Percentiles rank a stretch among this genome's conserved stretches.
These are phyloP conservation scores for Toxonevra muliebris DNA, from an alignment of 2,888 invertebrate genomes.

Conservation along the genomic window DNA sequence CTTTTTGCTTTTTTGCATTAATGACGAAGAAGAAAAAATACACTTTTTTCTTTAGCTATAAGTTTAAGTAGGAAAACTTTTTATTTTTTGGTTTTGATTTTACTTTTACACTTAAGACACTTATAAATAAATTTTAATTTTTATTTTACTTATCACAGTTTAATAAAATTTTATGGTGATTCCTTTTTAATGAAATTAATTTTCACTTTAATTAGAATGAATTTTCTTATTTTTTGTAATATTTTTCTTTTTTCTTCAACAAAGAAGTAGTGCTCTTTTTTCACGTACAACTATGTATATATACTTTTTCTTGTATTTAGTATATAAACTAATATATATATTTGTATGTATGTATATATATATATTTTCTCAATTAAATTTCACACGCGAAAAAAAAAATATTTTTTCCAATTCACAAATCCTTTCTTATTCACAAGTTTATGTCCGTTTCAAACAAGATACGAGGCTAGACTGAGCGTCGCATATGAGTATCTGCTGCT, in stretches of 20 bases:
- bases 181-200: too few relatives aligned
- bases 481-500: constrained; percentile 24
- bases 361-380: background rate
- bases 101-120: too few relatives aligned
- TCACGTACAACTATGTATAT: constrained; percentile 2
- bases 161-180: too few relatives aligned
- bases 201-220: too few relatives aligned
- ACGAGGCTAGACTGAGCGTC: constrained; percentile 41
- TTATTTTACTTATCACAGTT: too few relatives aligned
- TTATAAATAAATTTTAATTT: too few relatives aligned
- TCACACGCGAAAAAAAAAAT: constrained; percentile 31
- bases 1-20: constrained; percentile 32
- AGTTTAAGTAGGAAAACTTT: too few relatives aligned
- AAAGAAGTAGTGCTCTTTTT: background rate
- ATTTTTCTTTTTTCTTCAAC: constrained; percentile 23
- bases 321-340: constrained; percentile 8
- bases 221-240: too few relatives aligned
- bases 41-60: too few relatives aligned
- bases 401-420: constrained; percentile 20
- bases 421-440: constrained; percentile 16
- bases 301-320: background rate
- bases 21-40: constrained; percentile 16
- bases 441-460: constrained; percentile 39
- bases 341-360: constrained; percentile 13
- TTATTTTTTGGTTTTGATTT: too few relatives aligned